Evolutionary conservation across 2,113 vertebrate species (phyloP), one percentile per base, ranked within the genome.

Genomic region (Calyptommatus sinebrachiatus): DNA sequence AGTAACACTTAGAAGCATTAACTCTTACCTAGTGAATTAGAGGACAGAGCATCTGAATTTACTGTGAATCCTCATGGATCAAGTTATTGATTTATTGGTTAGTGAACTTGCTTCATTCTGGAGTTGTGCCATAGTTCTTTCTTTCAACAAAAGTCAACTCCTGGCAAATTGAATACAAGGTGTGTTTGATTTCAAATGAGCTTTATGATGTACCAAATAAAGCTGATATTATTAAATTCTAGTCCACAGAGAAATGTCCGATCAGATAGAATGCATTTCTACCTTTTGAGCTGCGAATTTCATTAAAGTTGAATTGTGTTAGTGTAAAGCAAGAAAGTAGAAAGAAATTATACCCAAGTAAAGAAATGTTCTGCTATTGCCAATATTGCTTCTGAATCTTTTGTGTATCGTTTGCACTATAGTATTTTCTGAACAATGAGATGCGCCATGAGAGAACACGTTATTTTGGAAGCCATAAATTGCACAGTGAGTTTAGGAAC

Each of bases 141-240:
- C 28, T 48, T 68, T 68, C 16, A 53, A 21, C 14, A 28, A 68
- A 68, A 35, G 21, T 8, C 62, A 1, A 35, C 69, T 73, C 18
- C 83, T 68, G 41, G 68, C 45, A 41, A 1, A 24, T 81, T 46
- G 76, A 28, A 76, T 77, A 60, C 60, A 61, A 85, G 81, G 62
- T 28, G 10, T 83, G 0, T 0, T 66, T 81, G 67, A 41, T 81
- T 46, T 85, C 61, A 71, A 74, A 84, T 28, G 20, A 18, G 12
- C 71, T 85, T 82, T 46, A 69, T 82, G 31, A 8, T 73, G 14
- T 8, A 11, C 29, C 29, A 57, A 60, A 68, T 77, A 14, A 77
- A 60, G 66, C 48, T n/a, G 21, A 57, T 20, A 48, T 76, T 76
- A 66, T 77, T 69, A 24, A 26, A n/a, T 77, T 57, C 24, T 35